Conservation (phyloP, 2,113 vertebrate species). For the Cinclus mexicanus region DNA sequence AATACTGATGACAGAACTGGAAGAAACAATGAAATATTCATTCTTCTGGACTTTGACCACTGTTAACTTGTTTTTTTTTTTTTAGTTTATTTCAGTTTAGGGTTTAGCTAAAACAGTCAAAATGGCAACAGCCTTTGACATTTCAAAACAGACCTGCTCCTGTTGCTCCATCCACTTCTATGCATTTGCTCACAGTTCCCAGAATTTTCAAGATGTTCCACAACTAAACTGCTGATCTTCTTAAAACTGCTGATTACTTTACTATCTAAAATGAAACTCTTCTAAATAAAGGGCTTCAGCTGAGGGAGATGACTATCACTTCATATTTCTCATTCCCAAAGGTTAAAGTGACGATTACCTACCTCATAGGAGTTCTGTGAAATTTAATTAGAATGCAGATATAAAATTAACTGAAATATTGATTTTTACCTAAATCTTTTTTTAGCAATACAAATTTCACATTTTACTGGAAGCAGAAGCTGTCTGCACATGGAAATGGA, state of each 20-base stretch:
- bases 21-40: background rate
- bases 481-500: background rate
- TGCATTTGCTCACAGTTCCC: background rate
- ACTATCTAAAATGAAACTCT: background rate
- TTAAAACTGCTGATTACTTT: background rate
- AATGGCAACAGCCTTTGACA: background rate
- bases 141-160: background rate
- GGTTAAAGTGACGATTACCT: constrained; percentile 24
- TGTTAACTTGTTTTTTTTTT: background rate
- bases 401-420: constrained; percentile 29
- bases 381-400: constrained; percentile 20
- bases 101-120: background rate
- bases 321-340: constrained; percentile 17
- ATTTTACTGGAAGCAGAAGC: background rate
- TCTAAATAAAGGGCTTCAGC: background rate
- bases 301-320: background rate
- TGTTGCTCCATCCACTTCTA: background rate
- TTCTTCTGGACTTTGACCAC: background rate
- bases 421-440: constrained; percentile 1
- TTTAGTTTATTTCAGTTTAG: background rate
- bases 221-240: background rate
- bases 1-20: background rate
- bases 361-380: background rate
- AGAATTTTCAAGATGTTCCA: background rate
- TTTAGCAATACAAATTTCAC: background rate